Evolutionary conservation across 1,140 invertebrate genomes (phyloP), one percentile per base, ranked within the genome.

Genomic region (Acyrthosiphon pisum): DNA sequence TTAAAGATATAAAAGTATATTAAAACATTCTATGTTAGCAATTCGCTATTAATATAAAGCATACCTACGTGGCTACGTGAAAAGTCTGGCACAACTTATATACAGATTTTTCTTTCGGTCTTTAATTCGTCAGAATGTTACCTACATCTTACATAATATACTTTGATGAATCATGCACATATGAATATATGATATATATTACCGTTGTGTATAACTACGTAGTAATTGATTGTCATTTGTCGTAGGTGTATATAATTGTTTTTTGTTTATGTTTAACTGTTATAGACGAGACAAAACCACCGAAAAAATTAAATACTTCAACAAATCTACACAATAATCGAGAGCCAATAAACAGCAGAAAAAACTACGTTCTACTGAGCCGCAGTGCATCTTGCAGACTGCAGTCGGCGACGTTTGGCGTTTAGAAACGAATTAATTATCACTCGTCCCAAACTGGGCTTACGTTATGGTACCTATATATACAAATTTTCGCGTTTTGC

Each of bases 71-170:
- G 76, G n/a, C n/a, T 84, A 30, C 35, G 83, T 84, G 83, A 84
- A 84, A 41, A 41, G 37, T 84, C 83, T 84, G 83, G 83, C 83
- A 84, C 83, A 30, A 44, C 37, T 44, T 7, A 37, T 84, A 76
- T 18, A 84, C 83, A 96, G 94, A 94, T 94, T 94, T 95, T 81
- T n/a, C 30, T n/a, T 76, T 76, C 60, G 30, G 30, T n/a, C 30
- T n/a, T 76, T n/a, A 30, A 76, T 30, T 6, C 60, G 6, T 76
- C n/a, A 76, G 60, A 76, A 76, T 76, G 60, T 76, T 76, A 76
- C n/a, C 30, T 76, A 76, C 30, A 76, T n/a, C 60, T 76, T 76
- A 76, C 60, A 76, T n/a, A 76, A 76, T 76, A 76, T 35, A 76
- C 30, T n/a, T 76, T 6, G 60, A 76, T 41, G 41, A 41, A 41